Base-by-base conservation (phyloP, 1,140 invertebrate genomes). In the Drosophila lini region DNA sequence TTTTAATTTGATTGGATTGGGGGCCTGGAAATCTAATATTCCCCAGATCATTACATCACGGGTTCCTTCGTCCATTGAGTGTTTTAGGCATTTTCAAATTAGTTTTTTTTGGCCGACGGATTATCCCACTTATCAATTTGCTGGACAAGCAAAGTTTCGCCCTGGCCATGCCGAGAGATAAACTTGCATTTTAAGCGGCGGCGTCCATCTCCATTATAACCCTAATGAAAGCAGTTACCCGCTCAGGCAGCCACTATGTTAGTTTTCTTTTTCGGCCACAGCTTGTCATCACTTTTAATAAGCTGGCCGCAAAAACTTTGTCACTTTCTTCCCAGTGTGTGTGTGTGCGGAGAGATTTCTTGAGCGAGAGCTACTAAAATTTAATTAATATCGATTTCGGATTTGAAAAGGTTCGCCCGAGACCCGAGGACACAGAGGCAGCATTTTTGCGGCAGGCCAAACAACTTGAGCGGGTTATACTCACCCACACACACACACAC, bases 351-450 rank as follows among this genome's bases (percentile, higher is more conserved):
- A 36, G 58, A 78, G 59, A 80, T 70, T 69, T 71, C 71, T 76
- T 83, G 69, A 64, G 80, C 74, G 74, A 69, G 53, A 84, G 81
- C 81, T 81, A 85, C 78, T 85, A 85, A 85, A 85, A 85, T 85
- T 85, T 85, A 85, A 85, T 85, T 85, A 85, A 85, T 85, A 88
- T 88, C 80, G 81, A 88, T 89, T 90, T 89, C 74, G 85, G 84
- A 89, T 88, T 84, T 88, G 78, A 84, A 89, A 88, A 89, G 85
- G 78, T 88, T 88, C 50, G 50, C 36, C 47, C 25, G 40, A 28
- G 44, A 47, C 78, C 38, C 57, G 47, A 57, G 52, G 31, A 36
- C 34, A 63, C 44, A 64, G 22, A 40, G 36, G 41, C 25, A 40
- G 48, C 76, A 73, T 52, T 75, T 74, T 75, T 64, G 71, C 60